Evolutionary conservation across 2,888 invertebrate genomes (phyloP), one percentile per base, ranked within the genome.

Genomic region (Apoderus coryli): DNA sequence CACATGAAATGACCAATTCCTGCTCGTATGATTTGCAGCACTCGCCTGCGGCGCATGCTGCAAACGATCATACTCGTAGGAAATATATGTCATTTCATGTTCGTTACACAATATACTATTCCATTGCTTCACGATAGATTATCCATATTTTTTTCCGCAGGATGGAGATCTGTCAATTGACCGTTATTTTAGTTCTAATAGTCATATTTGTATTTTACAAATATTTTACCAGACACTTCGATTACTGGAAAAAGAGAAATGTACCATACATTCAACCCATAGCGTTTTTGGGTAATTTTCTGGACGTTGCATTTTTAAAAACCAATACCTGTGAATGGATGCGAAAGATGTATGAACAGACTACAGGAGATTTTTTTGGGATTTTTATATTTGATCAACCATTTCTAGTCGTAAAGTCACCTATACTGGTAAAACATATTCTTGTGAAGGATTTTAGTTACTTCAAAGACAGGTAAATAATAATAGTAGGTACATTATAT

Each of bases 381-480:
- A 56, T 64, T 29, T 65, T 59, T 40, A 54, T 60, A 14, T 54
- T 64, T 27, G 53, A 59, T 34, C 60, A 56, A 28, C 65, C 65
- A 0, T 55, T 56, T 25, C 34, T 65, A 2, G 38, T 66, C 2
- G 32, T 65, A 0, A 49, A 58, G 11, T 57, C 59, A 41, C 60
- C 62, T 0, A 56, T 61, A 12, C 33, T 63, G 19, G n/a, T 64
- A 16, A 63, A 62, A 36, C 46, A 52, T 9, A 46, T 64, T 19
- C 39, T 64, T 34, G 56, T 63, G 2, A 56, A 58, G 25, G 63
- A 64, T 40, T 65, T 65, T 35, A 52, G 58, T 6, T 50, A 59
- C 35, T 65, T 65, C 40, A n/a, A 19, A 7, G n/a, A 19, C n/a
- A 19, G 19, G n/a, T 19, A n/a, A n/a, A n/a, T n/a, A n/a, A n/a